A percentile compares a stretch with the other conserved stretches of the same genome.
Conservation (phyloP, 2,888 invertebrate species). For the Byasa hedistus region DNA sequence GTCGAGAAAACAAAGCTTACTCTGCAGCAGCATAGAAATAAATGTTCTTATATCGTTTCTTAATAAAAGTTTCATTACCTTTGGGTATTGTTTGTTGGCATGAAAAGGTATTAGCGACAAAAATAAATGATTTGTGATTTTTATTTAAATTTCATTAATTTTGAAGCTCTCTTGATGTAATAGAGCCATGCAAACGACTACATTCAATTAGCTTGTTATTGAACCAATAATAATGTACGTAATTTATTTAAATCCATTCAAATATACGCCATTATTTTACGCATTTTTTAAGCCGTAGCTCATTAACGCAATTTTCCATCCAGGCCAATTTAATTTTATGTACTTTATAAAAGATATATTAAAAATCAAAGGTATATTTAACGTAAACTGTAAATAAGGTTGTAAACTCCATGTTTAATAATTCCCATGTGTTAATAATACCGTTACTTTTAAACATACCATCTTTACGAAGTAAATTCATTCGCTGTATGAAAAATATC, state of each 20-base stretch:
- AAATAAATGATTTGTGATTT: background rate
- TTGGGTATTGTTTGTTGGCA: background rate
- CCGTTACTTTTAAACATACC: background rate
- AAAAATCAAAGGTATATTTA: background rate
- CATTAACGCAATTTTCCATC: slow-evolving; percentile 13
- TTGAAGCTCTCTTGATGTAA: background rate
- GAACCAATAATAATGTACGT: slow-evolving; percentile 22
- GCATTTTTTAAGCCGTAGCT: slow-evolving; percentile 13
- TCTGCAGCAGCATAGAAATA: background rate
- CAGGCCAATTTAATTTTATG: slow-evolving; percentile 1
- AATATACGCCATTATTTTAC: slow-evolving; percentile 26
- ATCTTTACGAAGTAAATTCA: background rate
- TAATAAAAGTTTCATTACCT: background rate
- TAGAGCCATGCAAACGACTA: background rate
- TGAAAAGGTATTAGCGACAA: background rate
- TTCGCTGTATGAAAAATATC: no score
- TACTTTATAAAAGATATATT: background rate
- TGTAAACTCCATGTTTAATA: no score
- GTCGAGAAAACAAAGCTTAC: no score
- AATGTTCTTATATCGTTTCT: background rate
- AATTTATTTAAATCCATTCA: slow-evolving; percentile 27
- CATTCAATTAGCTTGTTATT: slow-evolving; percentile 15
- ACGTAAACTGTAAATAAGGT: background rate
- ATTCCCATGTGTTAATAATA: background rate
- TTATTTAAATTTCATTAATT: background rate